Evolutionary conservation across 2,113 vertebrate genomes (phyloP).

Genomic region (Rhinopomastus cyanomelas): DNA sequence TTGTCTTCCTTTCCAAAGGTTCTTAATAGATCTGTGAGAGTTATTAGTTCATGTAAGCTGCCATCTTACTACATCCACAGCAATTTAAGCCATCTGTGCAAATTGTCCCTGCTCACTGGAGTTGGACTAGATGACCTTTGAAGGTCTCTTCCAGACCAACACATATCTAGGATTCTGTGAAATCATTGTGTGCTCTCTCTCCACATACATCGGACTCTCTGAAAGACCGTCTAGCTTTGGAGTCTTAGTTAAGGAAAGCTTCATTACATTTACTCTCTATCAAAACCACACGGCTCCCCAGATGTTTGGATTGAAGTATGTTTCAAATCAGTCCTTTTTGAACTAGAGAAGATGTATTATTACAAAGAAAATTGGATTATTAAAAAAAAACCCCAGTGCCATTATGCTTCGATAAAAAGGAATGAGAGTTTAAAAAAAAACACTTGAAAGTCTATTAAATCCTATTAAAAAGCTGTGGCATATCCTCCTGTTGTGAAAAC

Average conservation of each 20-base stretch:
- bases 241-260: background rate
- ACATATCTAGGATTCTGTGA: no score
- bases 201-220: background rate
- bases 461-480: background rate
- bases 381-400: background rate
- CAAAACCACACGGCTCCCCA: background rate
- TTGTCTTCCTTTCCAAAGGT: background rate
- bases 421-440: background rate
- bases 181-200: background rate
- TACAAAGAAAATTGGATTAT: background rate
- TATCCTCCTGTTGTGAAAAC: background rate
- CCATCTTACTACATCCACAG: rapidly evolving
- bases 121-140: no score
- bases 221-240: background rate
- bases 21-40: background rate
- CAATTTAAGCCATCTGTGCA: background rate
- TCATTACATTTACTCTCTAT: background rate
- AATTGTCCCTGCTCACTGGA: background rate
- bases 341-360: background rate
- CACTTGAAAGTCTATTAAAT: background rate
- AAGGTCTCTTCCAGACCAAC: no score
- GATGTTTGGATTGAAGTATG: background rate
- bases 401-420: background rate
- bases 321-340: background rate
- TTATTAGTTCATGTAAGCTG: background rate